These are phyloP conservation scores for Rynchops niger DNA, from an alignment of 2,113 vertebrate species.

Conservation along the genomic window DNA sequence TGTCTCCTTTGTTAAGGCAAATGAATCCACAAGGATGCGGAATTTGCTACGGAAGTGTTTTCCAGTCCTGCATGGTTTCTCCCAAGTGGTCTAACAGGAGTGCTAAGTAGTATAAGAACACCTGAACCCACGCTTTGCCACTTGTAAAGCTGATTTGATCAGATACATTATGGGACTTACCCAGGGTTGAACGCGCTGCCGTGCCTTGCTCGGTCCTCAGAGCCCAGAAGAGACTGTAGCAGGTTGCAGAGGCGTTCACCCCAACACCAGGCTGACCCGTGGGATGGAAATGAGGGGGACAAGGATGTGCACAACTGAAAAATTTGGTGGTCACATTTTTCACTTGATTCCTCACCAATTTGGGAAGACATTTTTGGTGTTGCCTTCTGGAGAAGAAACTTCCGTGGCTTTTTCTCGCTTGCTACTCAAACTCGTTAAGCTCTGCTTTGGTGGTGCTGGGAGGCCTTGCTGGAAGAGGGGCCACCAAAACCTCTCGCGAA, in stretches of 20 bases:
- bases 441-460: background rate
- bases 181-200: background rate
- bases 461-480: background rate
- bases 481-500: background rate
- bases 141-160: background rate
- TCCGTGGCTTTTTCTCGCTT: fast-evolving
- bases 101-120: background rate
- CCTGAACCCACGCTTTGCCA: background rate
- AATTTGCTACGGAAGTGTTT: background rate
- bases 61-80: background rate
- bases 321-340: background rate
- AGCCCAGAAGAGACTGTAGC: fast-evolving
- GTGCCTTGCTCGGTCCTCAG: background rate
- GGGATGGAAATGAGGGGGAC: background rate
- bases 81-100: background rate
- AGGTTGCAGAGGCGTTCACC: fast-evolving
- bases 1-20: background rate
- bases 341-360: background rate
- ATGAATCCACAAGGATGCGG: background rate
- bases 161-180: background rate
- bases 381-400: background rate
- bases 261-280: background rate
- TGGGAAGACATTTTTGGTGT: background rate
- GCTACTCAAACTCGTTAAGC: background rate
- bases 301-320: background rate